Conservation (phyloP, 2,113 vertebrate genomes). For the Tupaia tana region DNA sequence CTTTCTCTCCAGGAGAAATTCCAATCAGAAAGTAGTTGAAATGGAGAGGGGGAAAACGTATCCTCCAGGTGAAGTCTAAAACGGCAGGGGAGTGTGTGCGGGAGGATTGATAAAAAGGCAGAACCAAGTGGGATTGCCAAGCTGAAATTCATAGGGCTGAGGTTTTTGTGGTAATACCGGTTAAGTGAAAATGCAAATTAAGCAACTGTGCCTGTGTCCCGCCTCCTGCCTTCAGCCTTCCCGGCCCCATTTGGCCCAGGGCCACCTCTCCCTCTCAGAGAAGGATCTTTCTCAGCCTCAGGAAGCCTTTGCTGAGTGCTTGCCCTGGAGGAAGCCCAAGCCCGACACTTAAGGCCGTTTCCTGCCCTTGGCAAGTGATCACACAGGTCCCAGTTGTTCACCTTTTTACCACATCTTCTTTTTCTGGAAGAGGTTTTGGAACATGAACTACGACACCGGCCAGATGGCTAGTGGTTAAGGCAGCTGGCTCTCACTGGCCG, state of each 20-base stretch:
- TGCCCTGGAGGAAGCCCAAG: background rate
- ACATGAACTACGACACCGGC: background rate
- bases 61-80: background rate
- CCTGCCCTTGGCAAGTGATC: background rate
- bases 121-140: background rate
- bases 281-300: background rate
- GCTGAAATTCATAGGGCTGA: background rate
- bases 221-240: background rate
- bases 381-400: background rate
- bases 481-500: too few relatives aligned
- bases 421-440: background rate
- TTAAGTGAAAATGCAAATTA: conserved; percentile 40
- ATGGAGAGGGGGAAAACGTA: background rate
- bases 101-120: background rate
- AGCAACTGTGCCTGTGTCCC: background rate
- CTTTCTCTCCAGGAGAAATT: background rate
- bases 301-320: background rate
- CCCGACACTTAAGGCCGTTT: background rate
- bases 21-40: background rate
- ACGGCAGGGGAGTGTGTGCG: background rate
- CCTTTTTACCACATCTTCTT: background rate
- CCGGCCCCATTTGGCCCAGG: background rate
- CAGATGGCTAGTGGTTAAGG: too few relatives aligned
- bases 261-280: background rate
- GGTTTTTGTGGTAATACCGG: background rate